Percentiles rank a stretch among this genome's conserved stretches.
phyloP scores from a whole-genome alignment of 1,140 invertebrate genomes.

The Mesaphorura yosii region DNA sequence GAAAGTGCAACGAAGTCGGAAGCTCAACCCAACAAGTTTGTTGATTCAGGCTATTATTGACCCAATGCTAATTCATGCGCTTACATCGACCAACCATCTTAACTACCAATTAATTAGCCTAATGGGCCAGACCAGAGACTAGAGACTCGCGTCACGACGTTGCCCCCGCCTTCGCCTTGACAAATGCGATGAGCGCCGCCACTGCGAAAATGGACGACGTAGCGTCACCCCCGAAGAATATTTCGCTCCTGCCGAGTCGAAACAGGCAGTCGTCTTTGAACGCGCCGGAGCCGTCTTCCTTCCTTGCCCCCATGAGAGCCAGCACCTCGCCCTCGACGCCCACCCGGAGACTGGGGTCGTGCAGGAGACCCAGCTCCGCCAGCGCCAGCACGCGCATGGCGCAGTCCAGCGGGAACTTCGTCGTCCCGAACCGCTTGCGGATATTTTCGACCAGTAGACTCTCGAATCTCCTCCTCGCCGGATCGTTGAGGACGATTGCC shows the following conservation, averaged over 20 bases:
- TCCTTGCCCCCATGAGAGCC: neutral
- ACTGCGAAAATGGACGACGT: conserved; percentile 10
- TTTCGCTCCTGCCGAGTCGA: conserved; percentile 4
- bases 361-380: neutral
- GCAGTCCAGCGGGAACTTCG: conserved; percentile 6
- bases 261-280: conserved; percentile 7
- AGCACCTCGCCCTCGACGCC: neutral
- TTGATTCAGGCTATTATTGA: no score
- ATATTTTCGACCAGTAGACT: neutral
- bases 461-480: conserved; percentile 4
- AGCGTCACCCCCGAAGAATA: conserved; percentile 4
- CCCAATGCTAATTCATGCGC: no score
- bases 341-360: neutral
- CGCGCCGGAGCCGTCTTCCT: neutral
- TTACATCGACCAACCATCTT: no score
- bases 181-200: neutral
- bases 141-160: no score
- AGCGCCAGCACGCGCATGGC: conserved; percentile 8
- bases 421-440: neutral
- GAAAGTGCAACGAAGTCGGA: no score
- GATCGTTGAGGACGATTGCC: neutral
- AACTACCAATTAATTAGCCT: no score
- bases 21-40: no score
- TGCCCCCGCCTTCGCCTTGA: no score
- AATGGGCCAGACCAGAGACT: no score